phyloP scores from a whole-genome alignment of 2,888 invertebrate species.

The Ryuthela nishihirai region DNA sequence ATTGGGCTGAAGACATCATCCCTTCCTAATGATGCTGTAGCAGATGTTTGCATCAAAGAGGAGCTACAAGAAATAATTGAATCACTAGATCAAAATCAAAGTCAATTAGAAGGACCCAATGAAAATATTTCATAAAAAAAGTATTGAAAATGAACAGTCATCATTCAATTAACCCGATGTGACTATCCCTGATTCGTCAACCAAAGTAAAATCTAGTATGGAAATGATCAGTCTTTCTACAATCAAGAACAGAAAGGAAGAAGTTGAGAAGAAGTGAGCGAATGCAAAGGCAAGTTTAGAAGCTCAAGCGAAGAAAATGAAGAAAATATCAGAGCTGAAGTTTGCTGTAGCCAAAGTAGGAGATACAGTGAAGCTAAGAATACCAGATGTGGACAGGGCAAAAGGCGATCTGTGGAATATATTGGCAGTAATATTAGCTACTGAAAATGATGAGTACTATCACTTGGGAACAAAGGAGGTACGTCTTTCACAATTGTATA shows the following conservation, averaged over 20 bases:
- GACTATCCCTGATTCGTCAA: no score
- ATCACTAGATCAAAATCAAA: no score
- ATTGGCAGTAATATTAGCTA: slow-evolving; percentile 1
- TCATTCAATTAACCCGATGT: no score
- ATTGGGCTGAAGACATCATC: slow-evolving; percentile 3
- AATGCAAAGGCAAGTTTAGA: slow-evolving; percentile 5
- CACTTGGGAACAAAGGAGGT: slow-evolving; percentile 1
- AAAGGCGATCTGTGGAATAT: not conserved
- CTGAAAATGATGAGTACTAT: slow-evolving; percentile 5
- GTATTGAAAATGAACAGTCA: no score
- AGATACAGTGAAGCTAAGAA: not conserved
- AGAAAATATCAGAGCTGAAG: slow-evolving; percentile 3
- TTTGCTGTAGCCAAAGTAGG: slow-evolving; percentile 3
- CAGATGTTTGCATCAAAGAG: slow-evolving; percentile 2
- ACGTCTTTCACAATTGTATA: not conserved
- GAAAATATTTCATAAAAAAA: no score
- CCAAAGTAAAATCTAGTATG: no score
- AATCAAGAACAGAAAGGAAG: not conserved
- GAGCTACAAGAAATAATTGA: slow-evolving; percentile 2
- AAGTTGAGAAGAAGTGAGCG: not conserved
- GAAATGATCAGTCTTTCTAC: no score
- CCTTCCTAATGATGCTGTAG: slow-evolving; percentile 7
- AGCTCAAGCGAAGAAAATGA: not conserved
- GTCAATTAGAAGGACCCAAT: no score
- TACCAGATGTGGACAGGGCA: not conserved